Percentiles rank a stretch among this genome's conserved stretches.
These are phyloP conservation scores for Bucco capensis DNA, from an alignment of 2,113 vertebrate genomes.

Conservation along the genomic window DNA sequence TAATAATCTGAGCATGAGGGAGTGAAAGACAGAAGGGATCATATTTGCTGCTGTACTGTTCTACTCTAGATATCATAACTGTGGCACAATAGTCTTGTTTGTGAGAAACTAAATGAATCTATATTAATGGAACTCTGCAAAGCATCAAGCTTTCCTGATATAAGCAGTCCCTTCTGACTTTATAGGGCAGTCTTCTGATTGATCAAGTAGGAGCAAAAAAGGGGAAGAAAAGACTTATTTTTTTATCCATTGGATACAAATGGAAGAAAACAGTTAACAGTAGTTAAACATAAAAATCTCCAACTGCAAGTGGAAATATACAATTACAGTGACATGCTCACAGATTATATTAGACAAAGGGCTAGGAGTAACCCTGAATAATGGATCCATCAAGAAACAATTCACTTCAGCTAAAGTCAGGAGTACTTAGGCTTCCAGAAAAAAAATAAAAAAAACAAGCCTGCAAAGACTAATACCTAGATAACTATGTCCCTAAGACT, in stretches of 20 bases:
- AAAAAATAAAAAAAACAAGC: neutral
- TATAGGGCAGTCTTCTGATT: neutral
- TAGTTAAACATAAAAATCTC: neutral
- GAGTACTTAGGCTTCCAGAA: neutral
- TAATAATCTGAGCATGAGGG: constrained; percentile 50
- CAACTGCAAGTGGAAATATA: neutral
- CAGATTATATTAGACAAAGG: neutral
- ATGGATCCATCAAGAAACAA: neutral
- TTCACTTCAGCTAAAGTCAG: neutral
- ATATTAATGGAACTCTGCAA: neutral
- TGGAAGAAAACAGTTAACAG: neutral
- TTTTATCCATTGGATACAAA: neutral
- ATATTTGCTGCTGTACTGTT: neutral
- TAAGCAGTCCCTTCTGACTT: neutral
- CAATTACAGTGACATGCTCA: neutral
- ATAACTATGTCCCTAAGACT: constrained; percentile 30
- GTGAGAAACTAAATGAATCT: neutral
- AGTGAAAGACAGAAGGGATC: neutral
- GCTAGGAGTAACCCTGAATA: neutral
- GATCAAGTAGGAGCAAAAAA: neutral
- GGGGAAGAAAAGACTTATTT: neutral
- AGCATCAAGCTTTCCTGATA: neutral
- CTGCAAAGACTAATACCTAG: constrained; percentile 30
- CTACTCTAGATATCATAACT: neutral
- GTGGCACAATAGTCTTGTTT: constrained; percentile 8